Conservation (phyloP, 2,888 invertebrate species). For the Pseudolycoriella hygida region DNA sequence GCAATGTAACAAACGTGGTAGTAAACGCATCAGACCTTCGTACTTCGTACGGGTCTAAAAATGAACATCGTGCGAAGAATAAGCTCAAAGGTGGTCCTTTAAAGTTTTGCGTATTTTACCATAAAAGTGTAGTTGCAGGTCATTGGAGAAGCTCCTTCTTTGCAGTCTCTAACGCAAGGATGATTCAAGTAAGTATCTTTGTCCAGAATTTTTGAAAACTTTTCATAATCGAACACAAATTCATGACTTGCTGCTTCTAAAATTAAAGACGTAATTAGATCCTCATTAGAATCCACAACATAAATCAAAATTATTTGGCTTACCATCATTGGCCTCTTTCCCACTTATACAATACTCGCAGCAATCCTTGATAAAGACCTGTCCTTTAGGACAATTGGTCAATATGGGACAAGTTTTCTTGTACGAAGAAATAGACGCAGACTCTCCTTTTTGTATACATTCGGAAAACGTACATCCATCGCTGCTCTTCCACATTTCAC, state of each 20-base stretch:
- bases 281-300: not conserved
- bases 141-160: conserved; percentile 32
- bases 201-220: conserved; percentile 16
- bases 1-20: too few relatives aligned
- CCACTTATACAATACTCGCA: conserved; percentile 18
- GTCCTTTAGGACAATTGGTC: conserved; percentile 17
- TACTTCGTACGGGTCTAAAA: too few relatives aligned
- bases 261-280: not conserved
- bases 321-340: too few relatives aligned
- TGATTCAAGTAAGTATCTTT: conserved; percentile 22
- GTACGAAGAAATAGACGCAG: conserved; percentile 19
- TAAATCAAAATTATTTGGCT: not conserved
- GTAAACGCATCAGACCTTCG: too few relatives aligned
- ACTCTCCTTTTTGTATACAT: conserved; percentile 14
- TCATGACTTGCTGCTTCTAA: not conserved
- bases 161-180: conserved; percentile 45
- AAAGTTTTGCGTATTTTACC: conserved; percentile 1
- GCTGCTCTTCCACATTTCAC: conserved; percentile 24
- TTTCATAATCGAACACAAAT: not conserved
- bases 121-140: conserved; percentile 42
- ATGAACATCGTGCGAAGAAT: too few relatives aligned
- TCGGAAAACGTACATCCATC: conserved; percentile 24
- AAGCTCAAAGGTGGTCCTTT: too few relatives aligned
- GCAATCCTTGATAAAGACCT: conserved; percentile 19
- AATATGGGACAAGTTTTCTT: conserved; percentile 21